Base-by-base conservation (phyloP, 2,888 invertebrate species). In the Nephrotoma flavescens region DNA sequence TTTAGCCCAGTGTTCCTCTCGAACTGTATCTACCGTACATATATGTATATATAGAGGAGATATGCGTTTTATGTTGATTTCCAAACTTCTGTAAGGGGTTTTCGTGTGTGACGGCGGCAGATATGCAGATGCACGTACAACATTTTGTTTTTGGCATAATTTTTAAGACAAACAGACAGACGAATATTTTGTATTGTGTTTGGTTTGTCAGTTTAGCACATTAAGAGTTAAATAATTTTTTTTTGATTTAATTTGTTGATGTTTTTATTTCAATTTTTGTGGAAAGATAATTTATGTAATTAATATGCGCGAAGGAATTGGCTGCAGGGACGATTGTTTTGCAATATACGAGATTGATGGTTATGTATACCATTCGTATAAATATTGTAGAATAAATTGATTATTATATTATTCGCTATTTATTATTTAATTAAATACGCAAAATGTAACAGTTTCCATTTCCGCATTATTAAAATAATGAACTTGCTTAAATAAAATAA, bases 201-300 rank as follows among this genome's bases (percentile, higher is more conserved):
- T 71, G 71, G 71, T 84, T 84, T 84, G 84, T 41, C 84, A 84
- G 84, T 84, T 84, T 84, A 84, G 84, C 84, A 84, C 84, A 42
- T 84, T 84, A 84, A 31, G 31, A 42, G 84, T 84, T 84, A 84
- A 84, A 84, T 84, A 84, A 84, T 84, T 84, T 31, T 19, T 19
- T 31, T 31, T 84, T 84, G 71, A 84, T 84, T 84, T 84, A 84
- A 84, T 84, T 84, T 84, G 84, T 84, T 41, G 84, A 42, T 42
- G 41, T 84, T 84, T 31, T 71, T 71, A 71, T 71, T 71, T 11
- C 31, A 9, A 71, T 19, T 31, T 71, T 71, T 71, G 71, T 71
- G 71, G 71, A 84, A 42, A 84, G 84, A 42, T 84, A 84, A 84
- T 84, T 84, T 42, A 84, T 71, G 71, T 71, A 71, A 71, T 71